A percentile compares a stretch with the other conserved stretches of the same genome.
Conservation (phyloP, 2,888 invertebrate species). For the Eubasilissa splendida region DNA sequence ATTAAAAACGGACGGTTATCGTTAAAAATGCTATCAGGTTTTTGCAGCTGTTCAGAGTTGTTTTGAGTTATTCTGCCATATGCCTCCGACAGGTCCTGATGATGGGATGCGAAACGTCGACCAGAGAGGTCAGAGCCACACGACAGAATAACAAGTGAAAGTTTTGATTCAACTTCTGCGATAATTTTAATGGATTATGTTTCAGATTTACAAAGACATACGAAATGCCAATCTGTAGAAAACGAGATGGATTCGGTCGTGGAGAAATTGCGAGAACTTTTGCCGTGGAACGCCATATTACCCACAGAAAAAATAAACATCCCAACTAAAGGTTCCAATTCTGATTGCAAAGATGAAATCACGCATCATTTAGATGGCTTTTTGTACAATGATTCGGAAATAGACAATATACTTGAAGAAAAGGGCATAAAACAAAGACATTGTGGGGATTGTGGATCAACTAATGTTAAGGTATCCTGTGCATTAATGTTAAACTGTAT, state of each 20-base stretch:
- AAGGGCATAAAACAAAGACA: slow-evolving; percentile 68
- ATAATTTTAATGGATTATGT: not conserved
- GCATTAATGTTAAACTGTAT: not conserved
- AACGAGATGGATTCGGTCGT: slow-evolving; percentile 65
- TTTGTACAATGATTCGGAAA: slow-evolving; percentile 77
- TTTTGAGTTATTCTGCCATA: too few species aligned
- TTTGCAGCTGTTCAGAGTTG: too few species aligned
- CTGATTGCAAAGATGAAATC: slow-evolving; percentile 71
- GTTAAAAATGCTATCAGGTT: too few species aligned
- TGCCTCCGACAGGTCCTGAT: too few species aligned
- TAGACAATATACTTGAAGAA: slow-evolving; percentile 72
- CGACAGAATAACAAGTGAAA: too few species aligned
- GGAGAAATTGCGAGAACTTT: slow-evolving; percentile 60
- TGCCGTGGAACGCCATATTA: slow-evolving; percentile 68
- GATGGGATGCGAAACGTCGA: too few species aligned
- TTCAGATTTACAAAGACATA: slow-evolving; percentile 50
- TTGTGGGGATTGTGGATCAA: slow-evolving; percentile 72
- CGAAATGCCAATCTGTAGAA: slow-evolving; percentile 59
- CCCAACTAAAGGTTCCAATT: slow-evolving; percentile 68
- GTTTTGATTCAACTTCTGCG: too few species aligned
- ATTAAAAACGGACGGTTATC: too few species aligned
- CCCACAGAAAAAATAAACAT: slow-evolving; percentile 66
- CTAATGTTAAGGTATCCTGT: slow-evolving; percentile 64
- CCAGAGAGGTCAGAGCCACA: not conserved
- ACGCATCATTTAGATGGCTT: slow-evolving; percentile 81